Evolutionary conservation across 2,113 vertebrate genomes (phyloP).

Genomic region (Alouatta palliata): DNA sequence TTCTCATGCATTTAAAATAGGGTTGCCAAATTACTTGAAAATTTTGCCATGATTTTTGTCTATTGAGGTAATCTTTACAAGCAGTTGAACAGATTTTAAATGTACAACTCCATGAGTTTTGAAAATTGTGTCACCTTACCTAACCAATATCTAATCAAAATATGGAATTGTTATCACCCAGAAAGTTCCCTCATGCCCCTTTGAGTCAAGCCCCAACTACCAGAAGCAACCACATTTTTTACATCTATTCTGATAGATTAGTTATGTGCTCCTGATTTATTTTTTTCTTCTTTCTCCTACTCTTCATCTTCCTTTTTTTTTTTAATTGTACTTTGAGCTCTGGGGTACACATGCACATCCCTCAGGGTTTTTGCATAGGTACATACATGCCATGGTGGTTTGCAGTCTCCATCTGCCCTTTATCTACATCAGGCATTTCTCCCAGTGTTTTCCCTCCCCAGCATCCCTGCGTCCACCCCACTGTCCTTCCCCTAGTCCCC

Average conservation of each 20-base stretch:
- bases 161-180: background rate
- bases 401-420: too few species aligned
- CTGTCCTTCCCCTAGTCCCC: too few species aligned
- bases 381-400: too few species aligned
- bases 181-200: background rate
- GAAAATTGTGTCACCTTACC: background rate
- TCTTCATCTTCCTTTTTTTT: too few species aligned
- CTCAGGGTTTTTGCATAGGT: too few species aligned
- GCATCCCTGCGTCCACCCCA: too few species aligned
- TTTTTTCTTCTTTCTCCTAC: too few species aligned
- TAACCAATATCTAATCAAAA: background rate
- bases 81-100: background rate
- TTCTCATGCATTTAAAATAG: background rate
- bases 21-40: background rate
- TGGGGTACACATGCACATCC: too few species aligned
- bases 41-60: background rate
- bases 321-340: too few species aligned
- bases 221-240: background rate
- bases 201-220: background rate
- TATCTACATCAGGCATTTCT: too few species aligned
- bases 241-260: background rate
- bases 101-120: background rate
- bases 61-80: background rate
- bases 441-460: too few species aligned
- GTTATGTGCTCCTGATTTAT: background rate